Percentiles rank a stretch among this genome's conserved stretches.
phyloP scores from a whole-genome alignment of 2,113 vertebrate species.

The Grus americana region DNA sequence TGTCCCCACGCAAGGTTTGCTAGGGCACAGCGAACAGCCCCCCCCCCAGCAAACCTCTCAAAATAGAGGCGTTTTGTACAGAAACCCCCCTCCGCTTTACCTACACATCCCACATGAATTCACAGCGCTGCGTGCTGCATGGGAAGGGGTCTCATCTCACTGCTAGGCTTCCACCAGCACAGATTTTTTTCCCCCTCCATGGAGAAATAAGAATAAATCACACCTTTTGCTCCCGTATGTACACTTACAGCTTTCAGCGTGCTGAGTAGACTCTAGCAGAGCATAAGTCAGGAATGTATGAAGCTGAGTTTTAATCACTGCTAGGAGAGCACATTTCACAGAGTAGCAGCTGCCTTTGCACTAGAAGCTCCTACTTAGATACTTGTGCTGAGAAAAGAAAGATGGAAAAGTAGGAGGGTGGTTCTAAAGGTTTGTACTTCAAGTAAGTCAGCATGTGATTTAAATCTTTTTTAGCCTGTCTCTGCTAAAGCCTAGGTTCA shows the following conservation, averaged over 20 bases:
- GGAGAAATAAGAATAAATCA: neutral
- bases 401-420: neutral
- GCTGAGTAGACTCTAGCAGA: neutral
- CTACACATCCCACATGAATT: neutral
- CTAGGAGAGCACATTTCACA: neutral
- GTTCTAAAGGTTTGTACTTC: neutral
- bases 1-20: neutral
- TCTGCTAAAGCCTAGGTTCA: neutral
- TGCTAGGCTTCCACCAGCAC: neutral
- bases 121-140: neutral
- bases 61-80: neutral
- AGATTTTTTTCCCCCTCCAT: neutral
- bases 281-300: neutral
- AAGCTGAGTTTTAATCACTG: neutral
- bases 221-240: neutral
- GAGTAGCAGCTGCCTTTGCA: neutral
- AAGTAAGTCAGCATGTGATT: neutral
- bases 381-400: neutral
- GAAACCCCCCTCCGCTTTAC: neutral
- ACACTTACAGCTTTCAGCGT: neutral
- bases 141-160: neutral
- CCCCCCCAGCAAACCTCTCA: neutral
- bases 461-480: neutral
- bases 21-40: neutral
- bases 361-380: neutral